phyloP scores from a whole-genome alignment of 2,797 vertebrate genomes.

The Lagodon rhomboides region DNA sequence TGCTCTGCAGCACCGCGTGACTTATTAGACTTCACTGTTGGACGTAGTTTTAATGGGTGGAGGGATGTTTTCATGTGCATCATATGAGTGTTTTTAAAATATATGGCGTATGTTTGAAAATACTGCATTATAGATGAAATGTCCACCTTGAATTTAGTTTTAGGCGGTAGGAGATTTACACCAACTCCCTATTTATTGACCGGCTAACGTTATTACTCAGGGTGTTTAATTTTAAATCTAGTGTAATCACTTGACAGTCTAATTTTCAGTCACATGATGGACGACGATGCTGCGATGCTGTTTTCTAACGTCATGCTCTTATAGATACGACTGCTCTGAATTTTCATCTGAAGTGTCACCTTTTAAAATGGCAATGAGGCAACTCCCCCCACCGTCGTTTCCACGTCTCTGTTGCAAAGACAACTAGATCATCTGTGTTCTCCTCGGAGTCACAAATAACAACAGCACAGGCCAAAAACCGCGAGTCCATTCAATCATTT shows the following conservation, averaged over 20 bases:
- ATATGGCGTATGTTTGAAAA: not conserved
- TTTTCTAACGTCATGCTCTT: not conserved
- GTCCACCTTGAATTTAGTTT: not conserved
- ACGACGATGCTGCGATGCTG: not conserved
- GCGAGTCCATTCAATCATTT: no score
- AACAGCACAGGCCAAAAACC: no score
- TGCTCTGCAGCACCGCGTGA: constrained; percentile 30
- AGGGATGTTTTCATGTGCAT: constrained; percentile 1
- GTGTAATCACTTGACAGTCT: not conserved
- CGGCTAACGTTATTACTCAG: not conserved
- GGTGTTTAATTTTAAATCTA: not conserved
- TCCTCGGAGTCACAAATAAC: no score
- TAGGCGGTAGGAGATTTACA: not conserved
- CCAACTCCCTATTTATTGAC: not conserved
- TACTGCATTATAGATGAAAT: not conserved
- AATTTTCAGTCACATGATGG: not conserved
- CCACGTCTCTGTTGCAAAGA: no score
- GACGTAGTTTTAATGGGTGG: not conserved
- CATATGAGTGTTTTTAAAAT: not conserved
- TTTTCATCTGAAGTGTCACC: not conserved
- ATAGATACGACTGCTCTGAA: not conserved
- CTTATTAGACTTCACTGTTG: constrained; percentile 19
- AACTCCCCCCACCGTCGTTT: no score
- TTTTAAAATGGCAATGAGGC: no score
- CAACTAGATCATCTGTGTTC: no score